Evolutionary conservation across 2,888 invertebrate species (phyloP).

Genomic region (Scaeva pyrastri): DNA sequence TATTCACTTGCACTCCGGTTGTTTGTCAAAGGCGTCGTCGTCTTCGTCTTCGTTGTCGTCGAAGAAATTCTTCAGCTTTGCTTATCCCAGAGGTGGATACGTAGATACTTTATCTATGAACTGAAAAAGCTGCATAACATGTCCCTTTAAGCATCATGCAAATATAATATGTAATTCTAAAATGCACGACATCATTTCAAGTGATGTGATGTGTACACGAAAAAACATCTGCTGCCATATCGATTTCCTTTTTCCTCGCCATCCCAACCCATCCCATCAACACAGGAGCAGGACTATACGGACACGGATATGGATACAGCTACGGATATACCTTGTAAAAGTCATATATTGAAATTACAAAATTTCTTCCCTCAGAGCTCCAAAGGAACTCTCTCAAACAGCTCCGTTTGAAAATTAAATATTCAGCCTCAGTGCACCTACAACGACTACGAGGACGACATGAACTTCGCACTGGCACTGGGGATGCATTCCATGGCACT

Average conservation of each 20-base stretch:
- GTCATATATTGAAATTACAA: conserved; percentile 61
- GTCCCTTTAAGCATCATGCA: conserved; percentile 14
- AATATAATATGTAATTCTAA: conserved; percentile 14
- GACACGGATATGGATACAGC: no score
- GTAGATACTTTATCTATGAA: not conserved
- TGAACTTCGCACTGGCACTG: conserved; percentile 22
- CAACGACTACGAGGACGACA: conserved; percentile 7
- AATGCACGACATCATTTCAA: conserved; percentile 28
- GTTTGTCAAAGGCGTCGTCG: not conserved
- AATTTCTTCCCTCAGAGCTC: not conserved
- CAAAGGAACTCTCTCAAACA: conserved; percentile 4
- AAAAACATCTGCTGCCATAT: conserved; percentile 39
- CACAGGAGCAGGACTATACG: no score
- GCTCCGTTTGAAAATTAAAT: conserved; percentile 59
- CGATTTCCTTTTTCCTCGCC: conserved; percentile 25
- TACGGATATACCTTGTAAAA: conserved; percentile 33
- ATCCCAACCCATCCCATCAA: no score
- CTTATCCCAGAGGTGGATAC: conserved; percentile 1
- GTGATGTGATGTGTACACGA: conserved; percentile 29
- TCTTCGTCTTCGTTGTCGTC: no score
- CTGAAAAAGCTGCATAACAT: conserved; percentile 18
- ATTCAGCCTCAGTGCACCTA: conserved; percentile 39
- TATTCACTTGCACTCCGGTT: not conserved
- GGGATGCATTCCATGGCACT: conserved; percentile 63
- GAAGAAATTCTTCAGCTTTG: not conserved